phyloP scores from a whole-genome alignment of 1,140 invertebrate species.

The Megathymus violae region DNA sequence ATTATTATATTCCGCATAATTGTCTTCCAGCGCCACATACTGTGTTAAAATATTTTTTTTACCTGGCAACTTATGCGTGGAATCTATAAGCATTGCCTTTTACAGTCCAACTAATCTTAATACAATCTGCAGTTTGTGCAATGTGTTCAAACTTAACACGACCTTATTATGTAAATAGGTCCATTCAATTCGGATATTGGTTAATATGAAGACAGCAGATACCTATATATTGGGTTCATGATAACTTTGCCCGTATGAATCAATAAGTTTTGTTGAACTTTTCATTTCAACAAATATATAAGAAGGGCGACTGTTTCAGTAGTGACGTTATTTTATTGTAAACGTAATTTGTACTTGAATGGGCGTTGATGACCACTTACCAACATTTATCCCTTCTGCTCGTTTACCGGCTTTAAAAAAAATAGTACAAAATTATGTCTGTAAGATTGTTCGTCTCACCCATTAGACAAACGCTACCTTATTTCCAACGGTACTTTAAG shows the following conservation, averaged over 20 bases:
- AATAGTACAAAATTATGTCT: no score
- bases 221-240: conserved; percentile 21
- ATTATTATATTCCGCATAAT: conserved; percentile 27
- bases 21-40: neutral
- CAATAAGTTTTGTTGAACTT: conserved; percentile 8
- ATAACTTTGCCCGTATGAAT: conserved; percentile 14
- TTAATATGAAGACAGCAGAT: conserved; percentile 52
- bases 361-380: no score
- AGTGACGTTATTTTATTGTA: no score
- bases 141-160: conserved; percentile 47
- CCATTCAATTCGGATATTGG: conserved; percentile 54
- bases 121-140: conserved; percentile 48
- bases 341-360: no score
- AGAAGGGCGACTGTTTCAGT: no score
- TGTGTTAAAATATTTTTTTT: neutral
- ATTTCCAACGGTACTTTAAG: no score
- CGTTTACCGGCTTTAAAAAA: no score
- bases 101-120: conserved; percentile 50
- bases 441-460: no score
- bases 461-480: no score
- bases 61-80: neutral
- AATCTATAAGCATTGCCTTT: conserved; percentile 22
- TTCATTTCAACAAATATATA: neutral
- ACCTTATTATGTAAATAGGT: conserved; percentile 61
- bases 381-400: no score